These are phyloP conservation scores for Aphelinus certus DNA, from an alignment of 1,140 invertebrate species.

Conservation along the genomic window DNA sequence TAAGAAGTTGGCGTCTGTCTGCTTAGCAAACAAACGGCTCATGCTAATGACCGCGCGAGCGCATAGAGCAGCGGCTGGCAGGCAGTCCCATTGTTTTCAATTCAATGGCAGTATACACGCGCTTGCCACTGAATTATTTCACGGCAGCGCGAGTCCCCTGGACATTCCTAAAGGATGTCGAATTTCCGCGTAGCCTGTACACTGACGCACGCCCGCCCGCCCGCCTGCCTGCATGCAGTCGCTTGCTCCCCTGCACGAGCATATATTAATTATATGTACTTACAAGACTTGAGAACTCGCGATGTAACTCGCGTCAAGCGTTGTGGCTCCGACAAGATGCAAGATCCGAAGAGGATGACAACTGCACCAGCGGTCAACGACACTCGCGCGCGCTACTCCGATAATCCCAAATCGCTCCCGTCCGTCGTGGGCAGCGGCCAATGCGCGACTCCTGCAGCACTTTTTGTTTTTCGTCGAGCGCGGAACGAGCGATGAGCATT, in stretches of 20 bases:
- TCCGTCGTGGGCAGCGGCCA: conserved; percentile 10
- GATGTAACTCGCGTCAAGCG: too few species aligned
- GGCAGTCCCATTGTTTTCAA: conserved; percentile 30
- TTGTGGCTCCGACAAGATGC: too few species aligned
- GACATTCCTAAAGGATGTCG: conserved; percentile 35
- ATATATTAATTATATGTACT: too few species aligned
- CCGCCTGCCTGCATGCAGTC: background rate
- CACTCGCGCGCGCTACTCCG: background rate
- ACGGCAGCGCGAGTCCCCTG: conserved; percentile 8
- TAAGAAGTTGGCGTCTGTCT: background rate
- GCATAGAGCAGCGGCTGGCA: background rate
- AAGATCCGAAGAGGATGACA: too few species aligned
- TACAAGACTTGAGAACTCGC: too few species aligned
- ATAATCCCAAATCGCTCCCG: too few species aligned
- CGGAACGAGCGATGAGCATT: background rate
- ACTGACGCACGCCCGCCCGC: background rate
- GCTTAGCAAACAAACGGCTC: background rate
- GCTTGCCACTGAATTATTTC: conserved; percentile 27
- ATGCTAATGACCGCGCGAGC: background rate
- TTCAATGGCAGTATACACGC: conserved; percentile 26
- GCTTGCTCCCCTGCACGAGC: background rate
- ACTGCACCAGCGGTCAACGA: conserved; percentile 11
- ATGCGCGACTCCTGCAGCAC: conserved; percentile 1
- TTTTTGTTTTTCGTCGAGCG: background rate
- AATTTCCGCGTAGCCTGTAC: conserved; percentile 15